phyloP scores from a whole-genome alignment of 2,888 invertebrate species.

The Sphaerophoria taeniata region DNA sequence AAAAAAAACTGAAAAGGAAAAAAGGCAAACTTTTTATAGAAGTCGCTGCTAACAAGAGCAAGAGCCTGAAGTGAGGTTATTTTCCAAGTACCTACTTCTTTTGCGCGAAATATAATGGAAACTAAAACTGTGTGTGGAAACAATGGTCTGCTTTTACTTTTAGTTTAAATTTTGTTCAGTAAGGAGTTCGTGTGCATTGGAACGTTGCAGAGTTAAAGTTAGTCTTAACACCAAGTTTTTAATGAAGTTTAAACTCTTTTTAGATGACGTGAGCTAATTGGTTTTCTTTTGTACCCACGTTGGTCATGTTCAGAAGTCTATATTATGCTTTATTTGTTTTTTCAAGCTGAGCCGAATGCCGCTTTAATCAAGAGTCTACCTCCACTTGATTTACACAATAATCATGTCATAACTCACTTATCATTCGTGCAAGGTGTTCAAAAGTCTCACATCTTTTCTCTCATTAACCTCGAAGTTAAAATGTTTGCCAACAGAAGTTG shows the following conservation, averaged over 20 bases:
- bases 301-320: too few species aligned
- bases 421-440: too few species aligned
- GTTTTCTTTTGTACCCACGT: background rate
- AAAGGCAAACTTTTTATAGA: conserved; percentile 50
- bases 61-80: conserved; percentile 18
- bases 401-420: too few species aligned
- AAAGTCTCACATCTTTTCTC: too few species aligned
- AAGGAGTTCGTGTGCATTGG: conserved; percentile 7
- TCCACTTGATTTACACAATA: too few species aligned
- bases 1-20: conserved; percentile 56
- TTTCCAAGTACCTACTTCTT: conserved; percentile 25
- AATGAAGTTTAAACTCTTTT: background rate
- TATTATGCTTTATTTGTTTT: too few species aligned
- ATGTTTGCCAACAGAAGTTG: too few species aligned
- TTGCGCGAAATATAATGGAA: conserved; percentile 29
- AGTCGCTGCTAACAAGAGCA: too few species aligned
- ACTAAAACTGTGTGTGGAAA: conserved; percentile 43
- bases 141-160: conserved; percentile 41
- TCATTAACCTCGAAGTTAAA: too few species aligned
- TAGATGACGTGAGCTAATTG: background rate
- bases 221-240: conserved; percentile 39
- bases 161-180: conserved; percentile 3
- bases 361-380: too few species aligned
- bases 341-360: too few species aligned
- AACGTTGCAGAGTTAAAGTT: conserved; percentile 41